phyloP scores from a whole-genome alignment of 2,888 invertebrate species.

The Epistrophella euchroma region DNA sequence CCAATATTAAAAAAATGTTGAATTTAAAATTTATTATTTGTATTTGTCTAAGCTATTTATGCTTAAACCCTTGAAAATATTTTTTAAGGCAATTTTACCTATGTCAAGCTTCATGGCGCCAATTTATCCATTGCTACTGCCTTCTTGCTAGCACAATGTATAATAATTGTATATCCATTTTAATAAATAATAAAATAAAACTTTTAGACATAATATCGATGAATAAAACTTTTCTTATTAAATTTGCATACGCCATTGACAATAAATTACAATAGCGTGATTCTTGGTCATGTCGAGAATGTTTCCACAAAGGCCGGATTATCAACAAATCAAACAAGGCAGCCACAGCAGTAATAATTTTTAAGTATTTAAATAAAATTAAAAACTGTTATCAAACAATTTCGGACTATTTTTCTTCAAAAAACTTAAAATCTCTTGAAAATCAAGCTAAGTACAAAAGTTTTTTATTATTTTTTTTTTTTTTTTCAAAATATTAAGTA shows the following conservation, averaged over 20 bases:
- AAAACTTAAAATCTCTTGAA: no score
- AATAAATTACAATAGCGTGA: conserved; percentile 26
- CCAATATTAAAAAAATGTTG: no score
- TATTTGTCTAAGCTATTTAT: no score
- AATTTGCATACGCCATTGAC: conserved; percentile 9
- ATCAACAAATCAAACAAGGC: background rate
- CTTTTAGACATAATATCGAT: background rate
- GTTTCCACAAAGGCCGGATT: background rate
- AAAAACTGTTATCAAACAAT: background rate
- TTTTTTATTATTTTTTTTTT: no score
- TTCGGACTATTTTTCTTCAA: background rate
- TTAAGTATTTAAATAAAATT: no score
- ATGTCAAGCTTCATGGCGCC: background rate
- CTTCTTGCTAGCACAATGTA: background rate
- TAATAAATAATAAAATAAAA: background rate
- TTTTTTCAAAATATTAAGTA: no score
- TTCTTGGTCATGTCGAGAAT: conserved; percentile 10
- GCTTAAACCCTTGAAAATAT: background rate
- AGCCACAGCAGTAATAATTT: no score
- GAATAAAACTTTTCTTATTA: conserved; percentile 7
- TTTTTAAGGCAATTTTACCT: background rate
- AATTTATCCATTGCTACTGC: background rate
- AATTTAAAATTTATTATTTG: no score
- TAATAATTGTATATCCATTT: background rate
- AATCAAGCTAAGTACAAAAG: no score